Evolutionary conservation across 2,113 vertebrate species (phyloP).

Genomic region (Erythrocercus mccallii): DNA sequence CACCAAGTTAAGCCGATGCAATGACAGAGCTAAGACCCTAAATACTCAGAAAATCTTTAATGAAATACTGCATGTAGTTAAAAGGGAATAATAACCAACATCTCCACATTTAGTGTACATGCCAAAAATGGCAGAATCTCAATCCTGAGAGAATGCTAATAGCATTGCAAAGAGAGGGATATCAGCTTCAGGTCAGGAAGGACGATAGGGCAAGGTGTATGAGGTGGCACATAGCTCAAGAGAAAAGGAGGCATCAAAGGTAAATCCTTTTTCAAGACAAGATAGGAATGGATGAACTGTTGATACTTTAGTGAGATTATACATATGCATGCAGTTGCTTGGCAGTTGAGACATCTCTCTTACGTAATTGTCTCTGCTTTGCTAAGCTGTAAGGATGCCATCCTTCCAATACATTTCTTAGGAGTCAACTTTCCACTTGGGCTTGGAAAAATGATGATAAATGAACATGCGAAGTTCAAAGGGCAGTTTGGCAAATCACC

Average conservation of each 20-base stretch:
- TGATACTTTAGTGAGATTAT: neutral
- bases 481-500: neutral
- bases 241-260: neutral
- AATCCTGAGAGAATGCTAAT: accelerated
- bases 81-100: neutral
- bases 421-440: neutral
- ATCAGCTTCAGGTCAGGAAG: neutral
- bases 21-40: neutral
- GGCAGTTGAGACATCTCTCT: neutral
- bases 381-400: neutral
- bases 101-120: neutral
- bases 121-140: neutral
- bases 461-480: neutral
- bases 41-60: neutral
- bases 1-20: neutral
- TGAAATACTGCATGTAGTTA: neutral
- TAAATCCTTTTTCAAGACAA: neutral
- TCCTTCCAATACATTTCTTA: neutral
- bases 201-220: neutral
- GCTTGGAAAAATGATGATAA: neutral
- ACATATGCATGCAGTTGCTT: neutral
- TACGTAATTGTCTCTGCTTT: neutral
- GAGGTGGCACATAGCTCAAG: neutral
- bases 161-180: neutral
- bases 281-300: neutral